Conservation (phyloP, 2,797 vertebrate genomes). For the Triplophysa bombifrons region DNA sequence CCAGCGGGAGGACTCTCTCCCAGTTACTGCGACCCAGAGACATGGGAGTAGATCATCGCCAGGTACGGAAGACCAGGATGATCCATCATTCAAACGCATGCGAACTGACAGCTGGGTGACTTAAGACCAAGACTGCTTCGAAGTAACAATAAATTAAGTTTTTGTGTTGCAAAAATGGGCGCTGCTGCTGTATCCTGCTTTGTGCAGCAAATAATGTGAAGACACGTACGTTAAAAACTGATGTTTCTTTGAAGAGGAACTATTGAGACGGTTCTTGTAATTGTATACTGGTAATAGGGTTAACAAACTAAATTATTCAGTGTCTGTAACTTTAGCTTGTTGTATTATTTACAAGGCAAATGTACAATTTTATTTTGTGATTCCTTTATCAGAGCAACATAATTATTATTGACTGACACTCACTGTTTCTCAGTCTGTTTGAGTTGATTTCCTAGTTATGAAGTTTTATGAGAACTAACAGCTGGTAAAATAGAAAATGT, state of each 20-base stretch:
- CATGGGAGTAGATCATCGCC: slow-evolving; percentile 69
- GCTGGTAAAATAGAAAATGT: background rate
- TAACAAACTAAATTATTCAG: background rate
- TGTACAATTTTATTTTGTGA: slow-evolving; percentile 14
- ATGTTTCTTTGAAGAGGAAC: slow-evolving; percentile 8
- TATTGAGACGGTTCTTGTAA: background rate
- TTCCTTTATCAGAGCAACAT: slow-evolving; percentile 7
- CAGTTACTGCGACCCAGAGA: slow-evolving; percentile 64
- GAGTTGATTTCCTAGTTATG: background rate
- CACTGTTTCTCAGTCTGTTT: background rate
- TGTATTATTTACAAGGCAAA: slow-evolving; percentile 41
- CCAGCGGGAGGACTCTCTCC: slow-evolving; percentile 83
- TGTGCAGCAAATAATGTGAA: slow-evolving; percentile 64
- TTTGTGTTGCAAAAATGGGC: slow-evolving; percentile 40
- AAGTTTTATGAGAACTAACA: background rate
- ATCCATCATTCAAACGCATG: slow-evolving; percentile 89
- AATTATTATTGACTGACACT: background rate
- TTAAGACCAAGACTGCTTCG: slow-evolving; percentile 65
- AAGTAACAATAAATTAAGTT: background rate
- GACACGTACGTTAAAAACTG: slow-evolving; percentile 76
- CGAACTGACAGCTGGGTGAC: slow-evolving; percentile 95
- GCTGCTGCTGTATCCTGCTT: slow-evolving; percentile 39
- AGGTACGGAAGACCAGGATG: slow-evolving; percentile 77
- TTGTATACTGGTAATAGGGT: background rate
- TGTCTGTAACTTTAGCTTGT: slow-evolving; percentile 18